Evolutionary conservation across 2,888 invertebrate genomes (phyloP).

Genomic region (Abrostola triplasia): DNA sequence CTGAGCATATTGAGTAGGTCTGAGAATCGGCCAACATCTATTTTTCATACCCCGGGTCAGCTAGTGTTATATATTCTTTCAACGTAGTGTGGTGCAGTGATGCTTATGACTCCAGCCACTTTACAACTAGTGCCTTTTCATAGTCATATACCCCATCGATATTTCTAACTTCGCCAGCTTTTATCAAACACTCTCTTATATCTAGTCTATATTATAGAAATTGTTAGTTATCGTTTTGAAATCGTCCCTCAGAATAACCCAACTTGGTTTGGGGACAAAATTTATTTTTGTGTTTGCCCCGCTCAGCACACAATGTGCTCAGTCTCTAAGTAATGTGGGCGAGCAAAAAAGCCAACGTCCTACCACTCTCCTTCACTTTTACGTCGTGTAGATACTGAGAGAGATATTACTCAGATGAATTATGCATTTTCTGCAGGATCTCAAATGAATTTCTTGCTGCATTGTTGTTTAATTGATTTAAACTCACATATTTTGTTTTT

Average conservation of each 20-base stretch:
- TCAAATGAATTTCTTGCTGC: too few relatives aligned
- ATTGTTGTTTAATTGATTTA: too few relatives aligned
- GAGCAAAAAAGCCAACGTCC: slow-evolving; percentile 39
- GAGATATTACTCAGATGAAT: slow-evolving; percentile 16
- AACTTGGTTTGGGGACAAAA: slow-evolving; percentile 52
- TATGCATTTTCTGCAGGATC: background rate
- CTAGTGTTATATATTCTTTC: too few relatives aligned
- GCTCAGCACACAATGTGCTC: slow-evolving; percentile 58
- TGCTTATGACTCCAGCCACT: too few relatives aligned
- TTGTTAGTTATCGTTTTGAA: slow-evolving; percentile 1
- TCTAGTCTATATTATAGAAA: background rate
- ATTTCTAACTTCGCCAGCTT: too few relatives aligned
- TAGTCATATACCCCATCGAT: too few relatives aligned
- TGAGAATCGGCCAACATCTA: too few relatives aligned
- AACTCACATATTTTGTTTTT: too few relatives aligned
- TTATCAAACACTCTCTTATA: background rate
- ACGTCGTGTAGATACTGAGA: background rate
- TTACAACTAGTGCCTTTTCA: background rate
- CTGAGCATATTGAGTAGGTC: too few relatives aligned
- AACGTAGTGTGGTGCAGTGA: too few relatives aligned
- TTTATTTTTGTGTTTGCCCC: slow-evolving; percentile 63
- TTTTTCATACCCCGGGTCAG: too few relatives aligned
- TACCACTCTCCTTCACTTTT: slow-evolving; percentile 1
- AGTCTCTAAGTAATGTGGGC: slow-evolving; percentile 56
- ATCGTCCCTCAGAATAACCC: slow-evolving; percentile 33